Evolutionary conservation across 2,797 vertebrate genomes (phyloP), one percentile per base, ranked within the genome.

Genomic region (Sebastes jordani): DNA sequence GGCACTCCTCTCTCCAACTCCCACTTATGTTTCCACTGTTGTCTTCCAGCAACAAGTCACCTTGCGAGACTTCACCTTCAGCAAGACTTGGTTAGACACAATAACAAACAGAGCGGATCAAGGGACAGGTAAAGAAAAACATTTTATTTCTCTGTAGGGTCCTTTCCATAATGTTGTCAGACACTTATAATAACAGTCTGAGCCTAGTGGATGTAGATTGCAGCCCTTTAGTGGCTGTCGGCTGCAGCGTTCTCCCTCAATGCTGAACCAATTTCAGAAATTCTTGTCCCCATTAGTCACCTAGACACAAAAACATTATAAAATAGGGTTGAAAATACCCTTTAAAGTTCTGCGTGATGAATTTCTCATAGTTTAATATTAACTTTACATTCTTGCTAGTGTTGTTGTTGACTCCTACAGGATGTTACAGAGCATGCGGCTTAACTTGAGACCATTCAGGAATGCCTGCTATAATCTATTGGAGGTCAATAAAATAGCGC

Each of bases 361-460:
- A 61, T 79, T 74, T n/a, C 36, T 79, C 70, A 69, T 46, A 16
- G 52, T 76, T 66, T n/a, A 46, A 29, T 68, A 65, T 83, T 71
- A 69, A 65, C 14, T 76, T 68, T 76, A 38, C 2, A 49, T 77
- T 32, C 27, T n/a, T 62, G 49, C 8, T 49, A 2, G 2, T 61
- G 59, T n/a, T 64, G 14, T 14, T 69, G 59, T 66, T 23, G 27
- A 73, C 61, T 76, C 67, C 25, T 27, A 4, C 32, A 36, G 66
- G 56, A 80, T 42, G 20, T n/a, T 32, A 70, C 6, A 67, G n/a
- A 63, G 20, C 59, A 20, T 7, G 46, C 13, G 10, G 29, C 27
- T 49, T 20, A 46, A 64, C 32, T 23, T 30, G 20, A 63, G 38
- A 60, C 77, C 23, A 9, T 14, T 10, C 14, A 65, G 11, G 42